Evolutionary conservation across 2,797 vertebrate genomes (phyloP).

Genomic region (Amazonetta brasiliensis): DNA sequence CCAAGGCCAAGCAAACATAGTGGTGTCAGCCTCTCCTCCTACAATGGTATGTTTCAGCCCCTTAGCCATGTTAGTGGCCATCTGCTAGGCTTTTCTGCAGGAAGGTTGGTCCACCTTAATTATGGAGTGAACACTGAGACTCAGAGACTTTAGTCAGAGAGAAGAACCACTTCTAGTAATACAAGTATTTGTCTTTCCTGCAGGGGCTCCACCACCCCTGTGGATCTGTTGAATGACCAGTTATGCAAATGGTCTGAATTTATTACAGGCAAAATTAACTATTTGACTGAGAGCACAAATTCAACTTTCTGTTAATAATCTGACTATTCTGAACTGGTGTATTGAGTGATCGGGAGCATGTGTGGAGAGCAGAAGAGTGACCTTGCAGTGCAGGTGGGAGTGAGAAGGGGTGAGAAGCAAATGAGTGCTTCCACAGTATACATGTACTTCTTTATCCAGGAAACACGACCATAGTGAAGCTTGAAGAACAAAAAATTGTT

Average conservation of each 20-base stretch:
- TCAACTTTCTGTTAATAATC: neutral
- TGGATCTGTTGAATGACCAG: neutral
- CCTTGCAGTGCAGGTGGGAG: accelerated
- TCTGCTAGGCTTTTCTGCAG: neutral
- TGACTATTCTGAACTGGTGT: neutral
- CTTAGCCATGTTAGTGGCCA: neutral
- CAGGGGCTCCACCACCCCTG: neutral
- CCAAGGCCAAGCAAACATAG: neutral
- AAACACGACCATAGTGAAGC: neutral
- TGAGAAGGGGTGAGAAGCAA: neutral
- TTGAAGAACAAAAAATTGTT: neutral
- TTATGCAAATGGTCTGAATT: neutral
- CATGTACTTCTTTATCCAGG: neutral
- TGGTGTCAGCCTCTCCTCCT: neutral
- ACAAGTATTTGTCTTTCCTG: neutral
- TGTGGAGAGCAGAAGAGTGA: neutral
- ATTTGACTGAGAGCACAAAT: neutral
- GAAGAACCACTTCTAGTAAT: neutral
- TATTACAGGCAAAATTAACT: neutral
- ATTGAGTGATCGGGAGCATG: neutral
- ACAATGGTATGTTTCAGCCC: neutral
- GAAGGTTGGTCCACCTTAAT: neutral
- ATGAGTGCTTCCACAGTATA: neutral
- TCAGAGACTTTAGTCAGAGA: neutral
- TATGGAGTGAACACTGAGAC: neutral